A percentile compares a stretch with the other conserved stretches of the same genome.
phyloP scores from a whole-genome alignment of 2,888 invertebrate species.

The Acronicta aceris region DNA sequence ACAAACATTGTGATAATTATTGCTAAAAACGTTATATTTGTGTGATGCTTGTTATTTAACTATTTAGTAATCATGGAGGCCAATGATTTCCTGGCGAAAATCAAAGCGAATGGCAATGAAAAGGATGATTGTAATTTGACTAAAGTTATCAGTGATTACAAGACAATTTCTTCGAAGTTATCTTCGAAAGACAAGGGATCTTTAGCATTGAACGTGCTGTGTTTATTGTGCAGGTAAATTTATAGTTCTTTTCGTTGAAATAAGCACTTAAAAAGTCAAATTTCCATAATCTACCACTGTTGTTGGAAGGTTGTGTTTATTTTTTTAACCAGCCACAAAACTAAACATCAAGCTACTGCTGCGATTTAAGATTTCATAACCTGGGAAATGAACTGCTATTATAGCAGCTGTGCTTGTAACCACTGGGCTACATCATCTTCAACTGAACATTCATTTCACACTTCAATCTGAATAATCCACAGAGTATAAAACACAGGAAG shows the following conservation, averaged over 20 bases:
- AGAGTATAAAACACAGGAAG: no score
- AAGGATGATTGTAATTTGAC: slow-evolving; percentile 68
- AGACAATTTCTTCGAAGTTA: slow-evolving; percentile 65
- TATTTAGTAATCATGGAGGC: slow-evolving; percentile 66
- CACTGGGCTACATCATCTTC: no score
- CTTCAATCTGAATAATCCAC: no score
- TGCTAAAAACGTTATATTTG: slow-evolving; percentile 11
- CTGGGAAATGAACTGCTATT: no score
- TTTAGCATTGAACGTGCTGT: slow-evolving; percentile 79
- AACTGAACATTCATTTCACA: no score
- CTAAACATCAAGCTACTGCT: no score
- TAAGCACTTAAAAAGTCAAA: neutral
- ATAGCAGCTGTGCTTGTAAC: no score
- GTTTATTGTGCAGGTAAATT: slow-evolving; percentile 80
- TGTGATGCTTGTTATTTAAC: slow-evolving; percentile 16
- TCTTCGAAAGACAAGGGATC: slow-evolving; percentile 67
- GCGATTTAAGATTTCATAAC: no score
- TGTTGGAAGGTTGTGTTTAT: no score
- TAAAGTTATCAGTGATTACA: slow-evolving; percentile 66
- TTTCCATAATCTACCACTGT: no score
- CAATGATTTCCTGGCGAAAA: slow-evolving; percentile 72
- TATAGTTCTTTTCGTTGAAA: neutral
- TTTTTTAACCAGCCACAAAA: no score
- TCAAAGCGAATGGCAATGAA: slow-evolving; percentile 73
- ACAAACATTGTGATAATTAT: slow-evolving; percentile 6